Evolutionary conservation across 1,140 invertebrate species (phyloP).

Genomic region (Zaprionus africanus): DNA sequence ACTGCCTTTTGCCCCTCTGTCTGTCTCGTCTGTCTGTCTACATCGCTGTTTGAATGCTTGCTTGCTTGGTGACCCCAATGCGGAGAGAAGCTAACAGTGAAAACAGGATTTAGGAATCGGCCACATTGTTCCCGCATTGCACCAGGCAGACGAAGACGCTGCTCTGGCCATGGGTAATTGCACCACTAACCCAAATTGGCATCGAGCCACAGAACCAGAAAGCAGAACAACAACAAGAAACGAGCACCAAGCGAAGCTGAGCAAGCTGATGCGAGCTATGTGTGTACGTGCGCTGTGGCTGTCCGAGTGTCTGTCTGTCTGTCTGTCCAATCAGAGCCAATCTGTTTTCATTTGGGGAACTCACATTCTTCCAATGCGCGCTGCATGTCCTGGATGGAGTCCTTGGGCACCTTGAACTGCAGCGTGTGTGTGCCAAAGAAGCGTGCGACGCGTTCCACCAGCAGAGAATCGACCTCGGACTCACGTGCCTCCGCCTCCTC

Average conservation of each 20-base stretch:
- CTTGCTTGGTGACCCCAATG: slow-evolving; percentile 68
- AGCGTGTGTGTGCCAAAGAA: slow-evolving; percentile 92
- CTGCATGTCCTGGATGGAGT: slow-evolving; percentile 88
- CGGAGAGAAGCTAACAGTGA: slow-evolving; percentile 70
- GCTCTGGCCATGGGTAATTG: slow-evolving; percentile 49
- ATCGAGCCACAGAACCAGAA: slow-evolving; percentile 43
- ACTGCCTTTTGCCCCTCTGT: neutral
- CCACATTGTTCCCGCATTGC: slow-evolving; percentile 32
- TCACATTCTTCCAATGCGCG: slow-evolving; percentile 87
- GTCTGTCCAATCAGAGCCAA: neutral
- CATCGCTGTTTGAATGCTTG: neutral
- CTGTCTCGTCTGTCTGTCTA: slow-evolving; percentile 23
- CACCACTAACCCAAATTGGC: slow-evolving; percentile 77
- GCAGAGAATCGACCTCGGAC: slow-evolving; percentile 90
- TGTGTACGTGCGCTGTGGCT: neutral
- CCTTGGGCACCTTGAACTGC: slow-evolving; percentile 90
- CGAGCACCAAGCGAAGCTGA: neutral
- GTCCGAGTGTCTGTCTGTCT: neutral
- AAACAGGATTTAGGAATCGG: slow-evolving; percentile 72
- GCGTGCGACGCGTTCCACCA: slow-evolving; percentile 89
- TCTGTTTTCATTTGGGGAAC: slow-evolving; percentile 21
- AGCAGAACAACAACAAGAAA: slow-evolving; percentile 40
- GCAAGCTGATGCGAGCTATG: neutral
- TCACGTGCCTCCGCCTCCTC: slow-evolving; percentile 89
- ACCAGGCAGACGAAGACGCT: slow-evolving; percentile 19